Percentiles rank a stretch among this genome's conserved stretches.
Conservation (phyloP, 2,888 invertebrate species). For the Drosophila algonquin region DNA sequence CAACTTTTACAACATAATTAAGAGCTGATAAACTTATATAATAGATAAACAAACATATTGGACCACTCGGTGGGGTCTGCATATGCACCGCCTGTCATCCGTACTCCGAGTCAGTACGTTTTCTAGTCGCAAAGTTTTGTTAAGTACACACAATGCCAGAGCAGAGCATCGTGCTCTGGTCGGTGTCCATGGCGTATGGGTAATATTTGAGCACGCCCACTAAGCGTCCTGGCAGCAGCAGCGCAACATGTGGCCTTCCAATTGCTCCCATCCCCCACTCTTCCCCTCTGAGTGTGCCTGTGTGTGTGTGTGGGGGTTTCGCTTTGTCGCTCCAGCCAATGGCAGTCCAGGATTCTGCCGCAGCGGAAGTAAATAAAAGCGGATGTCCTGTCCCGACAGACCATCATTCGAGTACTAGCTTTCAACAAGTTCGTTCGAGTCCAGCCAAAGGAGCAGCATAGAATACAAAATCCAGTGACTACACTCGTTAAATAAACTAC, state of each 20-base stretch:
- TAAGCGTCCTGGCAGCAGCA: slow-evolving; percentile 32
- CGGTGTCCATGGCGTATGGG: slow-evolving; percentile 65
- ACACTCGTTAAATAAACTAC: not conserved
- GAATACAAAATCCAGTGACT: slow-evolving; percentile 14
- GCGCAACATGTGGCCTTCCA: slow-evolving; percentile 71
- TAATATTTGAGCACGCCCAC: slow-evolving; percentile 75
- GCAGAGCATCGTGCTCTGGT: slow-evolving; percentile 36
- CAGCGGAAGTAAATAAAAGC: slow-evolving; percentile 77
- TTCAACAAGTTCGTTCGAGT: slow-evolving; percentile 63
- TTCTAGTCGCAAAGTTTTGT: slow-evolving; percentile 53
- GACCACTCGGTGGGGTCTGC: slow-evolving; percentile 28
- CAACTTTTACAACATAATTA: slow-evolving; percentile 74
- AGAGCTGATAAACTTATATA: slow-evolving; percentile 73
- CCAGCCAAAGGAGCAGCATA: slow-evolving; percentile 23
- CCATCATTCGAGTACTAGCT: slow-evolving; percentile 78
- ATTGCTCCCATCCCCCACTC: slow-evolving; percentile 4
- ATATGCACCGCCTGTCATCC: slow-evolving; percentile 16
- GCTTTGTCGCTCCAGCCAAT: slow-evolving; percentile 61
- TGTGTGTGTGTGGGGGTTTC: slow-evolving; percentile 11
- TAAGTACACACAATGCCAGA: slow-evolving; percentile 36
- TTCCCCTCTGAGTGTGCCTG: slow-evolving; percentile 1
- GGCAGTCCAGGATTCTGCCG: slow-evolving; percentile 52
- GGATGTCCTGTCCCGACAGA: slow-evolving; percentile 69
- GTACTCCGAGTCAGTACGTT: slow-evolving; percentile 15
- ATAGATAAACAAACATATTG: slow-evolving; percentile 69